phyloP scores from a whole-genome alignment of 2,888 invertebrate species.

The Spatulosminthurus flaviceps region DNA sequence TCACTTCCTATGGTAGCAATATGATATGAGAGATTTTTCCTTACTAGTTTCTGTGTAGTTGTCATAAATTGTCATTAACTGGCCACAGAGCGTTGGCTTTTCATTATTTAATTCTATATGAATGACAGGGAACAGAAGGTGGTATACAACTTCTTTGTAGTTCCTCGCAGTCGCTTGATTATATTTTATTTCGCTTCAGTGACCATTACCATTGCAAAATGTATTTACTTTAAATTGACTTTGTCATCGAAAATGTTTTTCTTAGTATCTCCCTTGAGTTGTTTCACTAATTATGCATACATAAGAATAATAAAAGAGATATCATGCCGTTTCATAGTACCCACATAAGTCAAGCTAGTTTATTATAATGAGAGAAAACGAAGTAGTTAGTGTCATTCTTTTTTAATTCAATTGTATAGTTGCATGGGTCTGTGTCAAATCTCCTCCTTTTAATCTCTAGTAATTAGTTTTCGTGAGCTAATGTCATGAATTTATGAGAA shows the following conservation, averaged over 20 bases:
- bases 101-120: background rate
- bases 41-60: too few relatives aligned
- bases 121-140: background rate
- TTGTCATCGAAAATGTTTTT: background rate
- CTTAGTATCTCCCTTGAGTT: background rate
- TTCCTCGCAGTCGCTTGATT: slow-evolving; percentile 18
- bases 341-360: background rate
- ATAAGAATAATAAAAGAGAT: background rate
- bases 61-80: too few relatives aligned
- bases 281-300: slow-evolving; percentile 1
- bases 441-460: background rate
- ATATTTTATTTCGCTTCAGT: slow-evolving; percentile 12
- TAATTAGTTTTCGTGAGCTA: background rate
- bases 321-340: background rate
- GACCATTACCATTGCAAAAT: background rate
- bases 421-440: background rate
- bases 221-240: background rate
- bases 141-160: too few relatives aligned
- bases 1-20: too few relatives aligned
- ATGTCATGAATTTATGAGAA: background rate
- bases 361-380: slow-evolving; percentile 8
- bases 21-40: too few relatives aligned
- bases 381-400: background rate
- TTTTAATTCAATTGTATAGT: background rate
- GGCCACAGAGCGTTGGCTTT: too few relatives aligned